These are phyloP conservation scores for Acomys russatus DNA, from an alignment of 2,797 vertebrate species.

Conservation along the genomic window DNA sequence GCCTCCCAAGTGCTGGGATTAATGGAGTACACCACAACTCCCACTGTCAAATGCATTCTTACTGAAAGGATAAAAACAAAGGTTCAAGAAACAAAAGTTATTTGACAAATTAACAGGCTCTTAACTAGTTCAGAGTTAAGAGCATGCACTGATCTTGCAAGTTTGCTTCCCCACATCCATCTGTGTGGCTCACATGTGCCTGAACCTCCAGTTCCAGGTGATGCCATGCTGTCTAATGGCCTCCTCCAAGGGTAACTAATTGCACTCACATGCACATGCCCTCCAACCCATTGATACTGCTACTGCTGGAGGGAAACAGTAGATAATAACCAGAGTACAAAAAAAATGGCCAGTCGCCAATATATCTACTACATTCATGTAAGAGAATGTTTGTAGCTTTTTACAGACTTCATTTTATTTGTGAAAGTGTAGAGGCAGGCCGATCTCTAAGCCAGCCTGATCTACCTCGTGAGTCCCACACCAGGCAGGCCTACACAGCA, in stretches of 20 bases:
- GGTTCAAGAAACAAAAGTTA: background rate
- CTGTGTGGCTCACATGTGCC: background rate
- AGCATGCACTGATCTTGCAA: background rate
- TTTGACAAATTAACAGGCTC: background rate
- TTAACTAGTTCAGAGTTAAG: background rate
- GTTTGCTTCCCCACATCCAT: background rate
- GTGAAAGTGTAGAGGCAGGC: background rate
- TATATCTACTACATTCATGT: background rate
- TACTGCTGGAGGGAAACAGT: background rate
- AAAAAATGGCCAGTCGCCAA: background rate
- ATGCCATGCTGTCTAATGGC: background rate
- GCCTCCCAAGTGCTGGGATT: no score
- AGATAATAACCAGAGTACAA: background rate
- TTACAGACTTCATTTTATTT: background rate
- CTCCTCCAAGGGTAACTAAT: background rate
- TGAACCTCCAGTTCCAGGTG: background rate
- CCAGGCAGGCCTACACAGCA: background rate
- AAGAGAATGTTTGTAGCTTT: background rate
- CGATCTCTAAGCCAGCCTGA: background rate
- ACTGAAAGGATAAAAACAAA: background rate
- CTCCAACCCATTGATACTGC: background rate
- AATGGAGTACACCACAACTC: no score
- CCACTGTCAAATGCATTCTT: slow-evolving; percentile 20
- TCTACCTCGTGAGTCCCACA: background rate
- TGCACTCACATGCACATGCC: background rate